These are phyloP conservation scores for Dissostichus mawsoni DNA, from an alignment of 2,113 vertebrate genomes.

Conservation along the genomic window DNA sequence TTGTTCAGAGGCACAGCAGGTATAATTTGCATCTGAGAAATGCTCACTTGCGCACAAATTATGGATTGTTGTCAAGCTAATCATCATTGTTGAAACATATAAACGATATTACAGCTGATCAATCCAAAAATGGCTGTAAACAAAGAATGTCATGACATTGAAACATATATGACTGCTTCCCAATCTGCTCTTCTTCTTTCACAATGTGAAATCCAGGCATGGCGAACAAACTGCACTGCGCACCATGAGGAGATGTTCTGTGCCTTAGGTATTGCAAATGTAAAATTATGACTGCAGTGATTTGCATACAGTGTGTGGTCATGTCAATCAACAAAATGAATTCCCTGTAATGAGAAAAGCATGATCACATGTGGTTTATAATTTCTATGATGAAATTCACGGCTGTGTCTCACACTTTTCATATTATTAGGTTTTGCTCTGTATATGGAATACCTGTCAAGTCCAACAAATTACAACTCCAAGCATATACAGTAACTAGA, in stretches of 20 bases:
- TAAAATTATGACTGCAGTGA: conserved; percentile 50
- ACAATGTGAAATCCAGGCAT: conserved; percentile 11
- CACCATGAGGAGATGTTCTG: neutral
- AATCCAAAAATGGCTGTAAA: conserved; percentile 18
- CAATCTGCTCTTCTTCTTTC: neutral
- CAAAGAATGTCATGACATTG: conserved; percentile 7
- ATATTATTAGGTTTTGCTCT: conserved; percentile 3
- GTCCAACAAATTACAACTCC: neutral
- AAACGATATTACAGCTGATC: conserved; percentile 10
- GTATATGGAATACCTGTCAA: neutral
- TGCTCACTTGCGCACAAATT: neutral
- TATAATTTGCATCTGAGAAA: neutral
- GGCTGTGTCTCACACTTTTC: conserved; percentile 27
- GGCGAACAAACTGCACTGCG: conserved; percentile 1
- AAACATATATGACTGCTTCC: neutral
- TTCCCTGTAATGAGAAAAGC: conserved; percentile 37
- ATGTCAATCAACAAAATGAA: conserved; percentile 55
- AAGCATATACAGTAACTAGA: neutral
- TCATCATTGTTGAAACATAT: neutral
- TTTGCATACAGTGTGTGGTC: conserved; percentile 58
- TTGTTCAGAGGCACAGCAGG: neutral
- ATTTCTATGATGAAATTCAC: conserved; percentile 36
- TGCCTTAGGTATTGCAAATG: conserved; percentile 41
- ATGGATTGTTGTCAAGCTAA: neutral
- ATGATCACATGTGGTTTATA: conserved; percentile 28